phyloP scores from a whole-genome alignment of 2,113 vertebrate genomes.

The Beaufortia kweichowensis region DNA sequence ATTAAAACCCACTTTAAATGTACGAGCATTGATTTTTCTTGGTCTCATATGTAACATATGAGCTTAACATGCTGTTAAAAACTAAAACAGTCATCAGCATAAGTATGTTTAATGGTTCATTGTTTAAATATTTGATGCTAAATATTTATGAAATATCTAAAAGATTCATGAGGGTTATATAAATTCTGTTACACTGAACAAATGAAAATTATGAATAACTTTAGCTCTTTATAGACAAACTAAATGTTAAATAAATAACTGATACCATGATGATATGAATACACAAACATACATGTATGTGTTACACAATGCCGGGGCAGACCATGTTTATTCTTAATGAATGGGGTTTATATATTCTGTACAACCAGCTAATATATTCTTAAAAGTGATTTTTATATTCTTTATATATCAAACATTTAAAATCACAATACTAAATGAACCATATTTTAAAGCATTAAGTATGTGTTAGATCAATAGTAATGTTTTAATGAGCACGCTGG shows the following conservation, averaged over 20 bases:
- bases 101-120: neutral
- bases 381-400: neutral
- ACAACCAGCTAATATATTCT: neutral
- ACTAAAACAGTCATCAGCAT: no score
- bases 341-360: conserved; percentile 8
- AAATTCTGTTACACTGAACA: neutral
- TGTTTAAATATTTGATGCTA: neutral
- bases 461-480: neutral
- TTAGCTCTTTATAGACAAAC: neutral
- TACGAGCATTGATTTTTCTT: no score
- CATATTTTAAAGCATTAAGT: neutral
- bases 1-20: no score
- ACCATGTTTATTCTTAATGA: neutral
- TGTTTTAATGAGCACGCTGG: neutral
- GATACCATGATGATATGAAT: no score
- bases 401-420: neutral
- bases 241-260: neutral
- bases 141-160: neutral
- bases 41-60: no score
- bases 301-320: no score
- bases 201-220: neutral
- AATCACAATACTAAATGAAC: neutral
- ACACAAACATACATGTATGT: no score
- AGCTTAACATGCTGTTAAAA: no score
- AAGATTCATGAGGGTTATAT: neutral